phyloP scores from a whole-genome alignment of 2,888 invertebrate species.

The Nemotelus nigrinus region DNA sequence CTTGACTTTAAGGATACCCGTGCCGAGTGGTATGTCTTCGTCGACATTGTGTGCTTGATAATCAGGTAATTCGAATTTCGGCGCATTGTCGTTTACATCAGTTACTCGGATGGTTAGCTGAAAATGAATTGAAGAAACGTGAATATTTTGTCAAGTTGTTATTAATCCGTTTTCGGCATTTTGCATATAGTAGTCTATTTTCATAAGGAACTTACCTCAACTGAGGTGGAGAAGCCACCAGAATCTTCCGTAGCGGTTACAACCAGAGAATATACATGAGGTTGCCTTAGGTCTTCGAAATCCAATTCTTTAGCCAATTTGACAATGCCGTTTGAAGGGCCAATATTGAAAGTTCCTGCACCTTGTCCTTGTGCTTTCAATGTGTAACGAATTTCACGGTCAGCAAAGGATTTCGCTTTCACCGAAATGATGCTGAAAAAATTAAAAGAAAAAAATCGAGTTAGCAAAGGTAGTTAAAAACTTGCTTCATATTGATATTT shows the following conservation, averaged over 20 bases:
- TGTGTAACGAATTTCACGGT: slow-evolving; percentile 95
- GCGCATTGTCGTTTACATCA: slow-evolving; percentile 97
- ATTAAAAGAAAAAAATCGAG: slow-evolving; percentile 44
- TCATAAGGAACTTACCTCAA: slow-evolving; percentile 73
- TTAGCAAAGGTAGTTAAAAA: slow-evolving; percentile 19
- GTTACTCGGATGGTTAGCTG: slow-evolving; percentile 92
- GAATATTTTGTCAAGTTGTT: slow-evolving; percentile 1
- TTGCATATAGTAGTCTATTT: no score
- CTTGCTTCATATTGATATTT: no score
- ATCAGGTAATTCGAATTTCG: slow-evolving; percentile 94
- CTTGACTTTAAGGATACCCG: slow-evolving; percentile 92
- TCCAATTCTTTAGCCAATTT: slow-evolving; percentile 95
- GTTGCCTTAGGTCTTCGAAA: slow-evolving; percentile 94
- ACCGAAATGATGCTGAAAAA: slow-evolving; percentile 91
- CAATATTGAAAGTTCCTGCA: slow-evolving; percentile 94
- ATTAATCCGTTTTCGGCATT: background rate
- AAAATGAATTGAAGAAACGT: slow-evolving; percentile 57
- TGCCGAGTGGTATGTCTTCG: slow-evolving; percentile 92
- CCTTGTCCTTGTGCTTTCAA: slow-evolving; percentile 94
- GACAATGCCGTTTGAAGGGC: slow-evolving; percentile 92
- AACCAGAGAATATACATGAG: slow-evolving; percentile 90
- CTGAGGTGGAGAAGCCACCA: slow-evolving; percentile 95
- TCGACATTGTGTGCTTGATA: slow-evolving; percentile 97
- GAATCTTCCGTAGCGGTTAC: slow-evolving; percentile 97
- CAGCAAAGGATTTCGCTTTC: slow-evolving; percentile 97